Evolutionary conservation across 2,113 vertebrate genomes (phyloP).

Genomic region (Xiphophorus couchianus): DNA sequence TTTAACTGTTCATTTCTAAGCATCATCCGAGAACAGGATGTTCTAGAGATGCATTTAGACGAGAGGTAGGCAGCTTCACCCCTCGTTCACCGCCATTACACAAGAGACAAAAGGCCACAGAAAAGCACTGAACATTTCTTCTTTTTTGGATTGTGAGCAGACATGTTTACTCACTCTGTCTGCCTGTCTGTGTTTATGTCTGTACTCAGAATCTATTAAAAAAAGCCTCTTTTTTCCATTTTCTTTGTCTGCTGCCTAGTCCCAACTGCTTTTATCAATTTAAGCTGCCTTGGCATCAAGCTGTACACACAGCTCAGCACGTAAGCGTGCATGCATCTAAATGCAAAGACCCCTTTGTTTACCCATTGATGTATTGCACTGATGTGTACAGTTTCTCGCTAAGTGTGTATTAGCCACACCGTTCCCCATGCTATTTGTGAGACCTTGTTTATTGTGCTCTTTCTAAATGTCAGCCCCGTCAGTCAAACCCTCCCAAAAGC

Average conservation of each 20-base stretch:
- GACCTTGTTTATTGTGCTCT: conserved; percentile 76
- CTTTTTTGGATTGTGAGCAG: conserved; percentile 61
- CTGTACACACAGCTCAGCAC: conserved; percentile 4
- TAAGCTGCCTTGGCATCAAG: background rate
- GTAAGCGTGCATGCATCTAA: background rate
- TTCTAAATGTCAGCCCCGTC: conserved; percentile 81
- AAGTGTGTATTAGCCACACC: conserved; percentile 35
- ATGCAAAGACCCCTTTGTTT: conserved; percentile 6
- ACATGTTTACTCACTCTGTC: conserved; percentile 53
- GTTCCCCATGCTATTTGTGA: conserved; percentile 67
- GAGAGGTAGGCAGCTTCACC: conserved; percentile 21
- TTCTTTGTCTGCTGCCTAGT: conserved; percentile 19
- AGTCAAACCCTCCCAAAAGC: conserved; percentile 69
- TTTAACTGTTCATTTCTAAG: conserved; percentile 8
- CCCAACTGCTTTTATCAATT: background rate
- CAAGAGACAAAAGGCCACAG: conserved; percentile 63
- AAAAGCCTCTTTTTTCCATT: conserved; percentile 7
- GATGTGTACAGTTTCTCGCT: conserved; percentile 41
- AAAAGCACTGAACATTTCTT: conserved; percentile 50
- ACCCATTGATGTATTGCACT: conserved; percentile 27
- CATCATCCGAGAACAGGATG: conserved; percentile 41
- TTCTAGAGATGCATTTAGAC: conserved; percentile 32
- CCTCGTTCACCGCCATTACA: conserved; percentile 45
- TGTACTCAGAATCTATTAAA: conserved; percentile 33
- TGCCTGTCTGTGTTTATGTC: conserved; percentile 14